Base-by-base conservation (phyloP, 2,797 vertebrate species). In the Champsocephalus esox region DNA sequence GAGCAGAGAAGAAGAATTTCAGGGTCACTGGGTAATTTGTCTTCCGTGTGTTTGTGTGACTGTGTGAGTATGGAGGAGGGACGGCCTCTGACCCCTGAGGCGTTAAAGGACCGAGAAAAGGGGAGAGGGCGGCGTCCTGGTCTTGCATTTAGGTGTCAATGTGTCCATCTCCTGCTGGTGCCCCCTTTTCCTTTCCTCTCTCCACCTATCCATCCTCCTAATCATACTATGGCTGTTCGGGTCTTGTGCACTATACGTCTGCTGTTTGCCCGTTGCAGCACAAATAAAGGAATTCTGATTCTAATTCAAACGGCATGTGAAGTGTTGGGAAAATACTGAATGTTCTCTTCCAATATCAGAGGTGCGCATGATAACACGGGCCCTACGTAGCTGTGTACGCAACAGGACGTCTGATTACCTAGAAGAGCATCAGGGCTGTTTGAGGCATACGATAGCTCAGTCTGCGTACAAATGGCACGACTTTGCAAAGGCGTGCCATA, bases 21-120 rank as follows among this genome's bases (percentile, higher is more conserved):
- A 54, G 88, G 88, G 89, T 89, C 90, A 89, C 83, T 88, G 93
- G 87, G 91, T 94, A 92, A 95, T 93, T 95, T 91, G 94, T 94
- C 92, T 90, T 88, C 66, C 45, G 32, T 84, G 87, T 81, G 83
- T 91, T 84, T 89, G 88, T 89, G 84, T 84, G 93, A 83, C 75
- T 87, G 70, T 70, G 88, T 70, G 88, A 92, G 85, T 88, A 84
- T 68, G 88, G 91, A 91, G 92, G 88, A 91, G 89, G 90, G 86
- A 82, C 73, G 80, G 93, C 92, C 94, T 91, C 74, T 94, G 88
- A 89, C 87, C 92, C 71, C 68, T 3, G 64, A 69, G 83, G 79
- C 75, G n/a, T 88, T 85, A 85, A 87, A 81, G 84, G 80, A 70
- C 66, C 8, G 41, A 76, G 80, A 84, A 77, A 81, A 86, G 79